Evolutionary conservation across 2,113 vertebrate species (phyloP).

Genomic region (Motacilla alba): DNA sequence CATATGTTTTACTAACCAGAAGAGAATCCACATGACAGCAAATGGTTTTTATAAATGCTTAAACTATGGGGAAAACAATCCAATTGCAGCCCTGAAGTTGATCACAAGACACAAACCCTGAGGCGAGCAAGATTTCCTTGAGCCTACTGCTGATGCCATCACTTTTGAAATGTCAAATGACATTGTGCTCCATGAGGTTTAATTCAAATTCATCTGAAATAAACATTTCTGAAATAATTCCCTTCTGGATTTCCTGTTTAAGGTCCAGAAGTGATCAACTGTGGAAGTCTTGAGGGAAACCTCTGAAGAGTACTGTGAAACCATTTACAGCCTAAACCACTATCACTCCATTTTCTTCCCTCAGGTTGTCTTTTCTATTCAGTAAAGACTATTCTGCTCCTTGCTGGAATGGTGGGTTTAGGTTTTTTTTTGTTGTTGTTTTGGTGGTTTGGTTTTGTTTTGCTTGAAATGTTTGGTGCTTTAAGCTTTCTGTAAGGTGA

Average conservation of each 20-base stretch:
- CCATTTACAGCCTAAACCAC: neutral
- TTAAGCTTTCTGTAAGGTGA: neutral
- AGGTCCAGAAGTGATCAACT: neutral
- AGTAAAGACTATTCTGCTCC: neutral
- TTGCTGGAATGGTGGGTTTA: neutral
- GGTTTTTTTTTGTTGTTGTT: neutral
- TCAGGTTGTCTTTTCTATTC: neutral
- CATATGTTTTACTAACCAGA: neutral
- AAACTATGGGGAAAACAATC: neutral
- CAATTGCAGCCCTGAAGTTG: fast-evolving
- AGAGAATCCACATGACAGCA: neutral
- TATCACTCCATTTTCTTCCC: neutral
- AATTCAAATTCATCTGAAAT: neutral
- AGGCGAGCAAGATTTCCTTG: neutral
- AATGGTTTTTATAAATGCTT: neutral
- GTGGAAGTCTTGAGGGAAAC: neutral
- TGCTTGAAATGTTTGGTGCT: neutral
- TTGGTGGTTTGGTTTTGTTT: neutral
- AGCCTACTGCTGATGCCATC: neutral
- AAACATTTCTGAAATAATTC: neutral
- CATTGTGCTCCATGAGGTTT: neutral
- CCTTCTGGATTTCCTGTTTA: neutral
- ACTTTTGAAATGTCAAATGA: neutral
- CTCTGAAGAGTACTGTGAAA: neutral
- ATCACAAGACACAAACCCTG: neutral